These are phyloP conservation scores for Anthopleura sola DNA, from an alignment of 64 coral and sea anemone species.

Conservation along the genomic window DNA sequence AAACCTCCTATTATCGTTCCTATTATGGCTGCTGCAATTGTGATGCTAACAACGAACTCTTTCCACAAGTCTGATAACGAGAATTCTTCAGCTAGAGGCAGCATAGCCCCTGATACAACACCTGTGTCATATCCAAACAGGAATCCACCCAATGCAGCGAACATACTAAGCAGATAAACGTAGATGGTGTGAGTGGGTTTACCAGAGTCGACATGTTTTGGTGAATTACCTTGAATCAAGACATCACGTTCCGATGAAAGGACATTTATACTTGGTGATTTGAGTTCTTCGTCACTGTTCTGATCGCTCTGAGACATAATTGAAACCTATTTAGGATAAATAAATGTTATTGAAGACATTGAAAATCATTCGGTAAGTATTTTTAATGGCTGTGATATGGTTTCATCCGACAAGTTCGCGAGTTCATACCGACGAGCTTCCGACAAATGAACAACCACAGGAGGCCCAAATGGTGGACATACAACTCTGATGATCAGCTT, in stretches of 20 bases:
- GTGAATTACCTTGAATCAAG: neutral
- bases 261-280: neutral
- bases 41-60: constrained; percentile 84
- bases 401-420: no score
- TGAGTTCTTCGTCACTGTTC: neutral
- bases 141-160: constrained; percentile 90
- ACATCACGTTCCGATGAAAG: neutral
- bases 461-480: no score
- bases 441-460: no score
- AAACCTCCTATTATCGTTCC: constrained; percentile 71
- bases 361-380: neutral
- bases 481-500: no score
- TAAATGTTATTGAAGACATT: neutral
- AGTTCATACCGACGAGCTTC: no score
- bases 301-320: neutral
- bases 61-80: constrained; percentile 63
- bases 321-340: neutral
- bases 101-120: constrained; percentile 90
- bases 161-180: constrained; percentile 76
- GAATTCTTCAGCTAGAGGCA: constrained; percentile 73
- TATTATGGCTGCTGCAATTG: constrained; percentile 70
- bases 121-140: constrained; percentile 97
- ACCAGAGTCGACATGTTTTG: neutral
- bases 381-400: no score
- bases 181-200: constrained; percentile 7